Base-by-base conservation (phyloP, 2,888 invertebrate species). In the Graphium colonna region DNA sequence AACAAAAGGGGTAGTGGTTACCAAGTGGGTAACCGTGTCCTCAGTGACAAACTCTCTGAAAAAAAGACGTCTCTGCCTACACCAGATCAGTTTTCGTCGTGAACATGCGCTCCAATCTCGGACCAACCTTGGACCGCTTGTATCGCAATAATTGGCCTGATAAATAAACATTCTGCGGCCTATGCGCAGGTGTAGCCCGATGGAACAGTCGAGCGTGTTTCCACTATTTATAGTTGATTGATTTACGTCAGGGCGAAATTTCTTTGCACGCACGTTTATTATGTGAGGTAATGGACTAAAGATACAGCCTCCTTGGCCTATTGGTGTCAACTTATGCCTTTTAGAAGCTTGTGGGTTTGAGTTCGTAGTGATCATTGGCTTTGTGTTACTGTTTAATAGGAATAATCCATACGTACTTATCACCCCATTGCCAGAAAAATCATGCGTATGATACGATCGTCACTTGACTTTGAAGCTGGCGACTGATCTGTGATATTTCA, bases 101-200 rank as follows among this genome's bases (percentile, higher is more conserved):
- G 8, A 31, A 10, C 8, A 31, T 31, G 8, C 31, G 31, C 33
- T 41, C 16, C 15, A 51, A 44, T 44, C 51, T 28, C 43, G 33
- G 13, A 4, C 17, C 28, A 38, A 43, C 51, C 51, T 51, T 44
- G 51, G 38, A 39, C 42, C 42, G 8, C 46, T 28, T 12, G 33
- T n/a, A 13, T 52, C 12, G 39, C 48, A 56, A 41, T 54, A 49
- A 50, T 56, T 56, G 56, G 42, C 41, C 31, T 16, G 18, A 49
- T 53, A 48, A 53, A 48, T 52, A 55, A 48, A 55, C 48, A 45
- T 51, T 45, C 41, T 18, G 40, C 4, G 28, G 1, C n/a, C n/a
- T n/a, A n/a, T n/a, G n/a, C 44, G 51, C 54, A 57, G 54, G 54
- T 54, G 53, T 36, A 36, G 36, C n/a, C 4, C 36, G 36, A 36